Conservation (phyloP, 2,888 invertebrate species). For the Sarcophaga subvicina region DNA sequence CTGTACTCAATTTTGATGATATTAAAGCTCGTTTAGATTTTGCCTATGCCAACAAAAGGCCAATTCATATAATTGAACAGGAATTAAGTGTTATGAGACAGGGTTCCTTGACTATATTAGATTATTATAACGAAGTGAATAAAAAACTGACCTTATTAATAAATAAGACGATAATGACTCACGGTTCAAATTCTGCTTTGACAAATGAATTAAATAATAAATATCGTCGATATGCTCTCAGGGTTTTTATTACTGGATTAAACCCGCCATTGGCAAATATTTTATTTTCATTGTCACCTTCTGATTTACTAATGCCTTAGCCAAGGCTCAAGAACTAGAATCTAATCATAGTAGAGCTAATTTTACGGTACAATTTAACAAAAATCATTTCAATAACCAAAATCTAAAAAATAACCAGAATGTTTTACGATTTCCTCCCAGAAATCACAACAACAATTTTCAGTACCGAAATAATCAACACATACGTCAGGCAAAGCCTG, state of each 20-base stretch:
- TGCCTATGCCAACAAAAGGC: neutral
- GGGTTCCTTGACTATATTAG: too few species aligned
- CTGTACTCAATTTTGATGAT: neutral
- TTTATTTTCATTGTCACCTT: neutral
- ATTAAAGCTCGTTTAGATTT: too few species aligned
- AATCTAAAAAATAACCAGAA: neutral
- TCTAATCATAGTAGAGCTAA: constrained; percentile 2
- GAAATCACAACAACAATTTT: too few species aligned
- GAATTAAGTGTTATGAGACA: too few species aligned
- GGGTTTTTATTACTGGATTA: constrained; percentile 50
- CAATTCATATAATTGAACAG: neutral
- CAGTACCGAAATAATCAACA: too few species aligned
- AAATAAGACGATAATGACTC: constrained; percentile 27
- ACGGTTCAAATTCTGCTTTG: constrained; percentile 28
- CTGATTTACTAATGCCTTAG: neutral
- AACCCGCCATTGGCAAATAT: constrained; percentile 1
- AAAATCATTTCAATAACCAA: neutral
- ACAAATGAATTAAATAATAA: constrained; percentile 51
- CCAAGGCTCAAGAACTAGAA: constrained; percentile 4
- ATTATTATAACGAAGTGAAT: too few species aligned
- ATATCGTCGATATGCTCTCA: constrained; percentile 35
- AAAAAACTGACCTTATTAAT: too few species aligned
- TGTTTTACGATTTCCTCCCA: too few species aligned
- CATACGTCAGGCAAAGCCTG: too few species aligned
- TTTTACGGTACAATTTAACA: neutral